Base-by-base conservation (phyloP, 2,888 invertebrate species). In the Melanotus villosus region DNA sequence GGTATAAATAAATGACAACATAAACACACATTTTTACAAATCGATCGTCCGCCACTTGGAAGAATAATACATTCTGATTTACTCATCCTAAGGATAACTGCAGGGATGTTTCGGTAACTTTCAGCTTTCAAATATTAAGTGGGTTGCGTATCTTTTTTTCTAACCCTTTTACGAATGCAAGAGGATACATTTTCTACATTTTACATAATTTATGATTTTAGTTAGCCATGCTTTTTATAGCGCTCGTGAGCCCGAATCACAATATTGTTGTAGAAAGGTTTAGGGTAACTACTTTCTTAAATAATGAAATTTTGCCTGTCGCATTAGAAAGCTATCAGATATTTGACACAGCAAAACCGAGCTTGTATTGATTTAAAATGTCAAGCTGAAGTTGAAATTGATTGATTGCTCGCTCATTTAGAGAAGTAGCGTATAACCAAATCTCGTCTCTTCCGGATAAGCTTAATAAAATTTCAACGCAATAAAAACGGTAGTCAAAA, bases 351-450 rank as follows among this genome's bases (percentile, higher is more conserved):
- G 32, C 52, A 19, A 18, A 52, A 23, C 26, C 34, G 16, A 32
- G 32, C 32, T 52, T 2, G 32, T 52, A 52, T 52, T 52, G 52
- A 52, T 52, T 52, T 30, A 52, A 52, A 52, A 52, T 52, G 52
- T 34, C 52, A 52, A 32, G 32, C 19, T 34, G 9, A 32, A 52
- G 52, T 34, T 52, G 52, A 52, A 52, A 52, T 32, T 52, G 16
- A 52, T 52, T 52, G 52, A 52, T 52, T 34, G 52, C 32, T 47
- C 1, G 52, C 52, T 52, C 34, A 52, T 52, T 52, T 52, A 52
- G 19, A 50, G 52, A 52, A 10, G 52, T 32, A 32, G 52, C 26
- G 18, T 23, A 52, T 32, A 30, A 26, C 7, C 30, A 14, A 6
- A 52, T 26, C 26, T 26, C 26, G 26, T 7, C 26, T 26, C 26